Percentiles rank a stretch among this genome's conserved stretches.
Conservation (phyloP, 2,888 invertebrate genomes). For the Drosophila anceps region DNA sequence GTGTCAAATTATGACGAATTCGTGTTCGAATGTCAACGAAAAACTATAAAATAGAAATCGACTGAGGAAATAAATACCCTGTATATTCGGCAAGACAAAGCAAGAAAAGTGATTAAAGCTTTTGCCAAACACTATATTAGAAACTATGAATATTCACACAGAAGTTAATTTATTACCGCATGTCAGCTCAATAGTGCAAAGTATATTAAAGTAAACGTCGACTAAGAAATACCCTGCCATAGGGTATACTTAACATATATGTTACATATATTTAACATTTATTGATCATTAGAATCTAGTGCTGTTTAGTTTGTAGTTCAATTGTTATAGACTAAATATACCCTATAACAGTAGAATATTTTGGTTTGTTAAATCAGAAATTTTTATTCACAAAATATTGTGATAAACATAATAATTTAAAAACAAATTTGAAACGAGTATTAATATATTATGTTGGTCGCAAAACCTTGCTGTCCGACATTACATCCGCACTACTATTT, state of each 20-base stretch:
- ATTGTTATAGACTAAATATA: background rate
- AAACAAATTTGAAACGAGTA: no score
- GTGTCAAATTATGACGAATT: slow-evolving; percentile 64
- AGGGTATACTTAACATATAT: background rate
- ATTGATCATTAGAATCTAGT: background rate
- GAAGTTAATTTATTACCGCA: background rate
- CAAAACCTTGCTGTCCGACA: no score
- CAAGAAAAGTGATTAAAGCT: background rate
- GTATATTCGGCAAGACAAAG: background rate
- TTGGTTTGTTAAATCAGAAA: no score
- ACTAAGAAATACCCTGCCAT: background rate
- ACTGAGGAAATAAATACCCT: slow-evolving; percentile 20
- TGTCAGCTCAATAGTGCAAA: background rate
- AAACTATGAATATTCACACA: background rate
- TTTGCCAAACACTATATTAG: background rate
- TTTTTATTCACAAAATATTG: no score
- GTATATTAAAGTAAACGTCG: background rate
- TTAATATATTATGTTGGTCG: no score
- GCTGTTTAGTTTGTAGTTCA: background rate
- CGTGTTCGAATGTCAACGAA: slow-evolving; percentile 35
- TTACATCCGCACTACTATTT: no score
- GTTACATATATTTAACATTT: no score
- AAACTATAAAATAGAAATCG: slow-evolving; percentile 19
- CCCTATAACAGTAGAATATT: background rate
- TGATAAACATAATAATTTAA: no score